Base-by-base conservation (phyloP, 2,888 invertebrate species). In the Anarsia innoxiella region DNA sequence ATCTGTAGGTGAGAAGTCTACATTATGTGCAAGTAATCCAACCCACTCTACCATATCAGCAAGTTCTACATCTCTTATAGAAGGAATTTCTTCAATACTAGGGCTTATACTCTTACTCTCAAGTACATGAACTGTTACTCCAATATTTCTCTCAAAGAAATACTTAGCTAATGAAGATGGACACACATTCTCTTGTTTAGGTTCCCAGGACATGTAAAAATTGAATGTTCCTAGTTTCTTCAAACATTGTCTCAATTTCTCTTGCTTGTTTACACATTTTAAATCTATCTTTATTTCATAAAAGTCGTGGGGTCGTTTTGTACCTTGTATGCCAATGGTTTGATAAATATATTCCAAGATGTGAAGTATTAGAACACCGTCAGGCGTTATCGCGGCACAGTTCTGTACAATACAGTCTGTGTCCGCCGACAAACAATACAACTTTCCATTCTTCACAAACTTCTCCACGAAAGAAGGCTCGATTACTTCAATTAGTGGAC, bases 81-180 rank as follows among this genome's bases (percentile, higher is more conserved):
- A 56, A 1, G 83, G 83, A 31, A 80, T 59, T 53, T 67, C 57
- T 8, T 42, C 49, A 8, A 82, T 49, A 14, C 52, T 39, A n/a
- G 79, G 74, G 12, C 56, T 52, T 2, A 72, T 1, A 35, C 44
- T 61, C 13, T 48, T 56, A 4, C 54, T 49, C 26, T 53, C 37
- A 6, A 73, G 39, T 3, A 58, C 46, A 32, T 65, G 55, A 1
- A 65, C 45, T 1, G 64, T 43, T 1, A 80, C 67, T 33, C 37
- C 45, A 8, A 73, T 44, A 30, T 64, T 48, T 48, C 52, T 63
- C 9, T 76, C 71, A 49, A 53, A 49, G 36, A 84, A 80, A 49
- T 80, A 83, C 45, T 77, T 82, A 6, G 82, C 84, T 41, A 84
- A 53, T 1, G 82, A 76, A 2, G 83, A 84, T 10, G 82, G 83